Conservation (phyloP, 1,140 invertebrate species). For the Calliopsis andreniformis region DNA sequence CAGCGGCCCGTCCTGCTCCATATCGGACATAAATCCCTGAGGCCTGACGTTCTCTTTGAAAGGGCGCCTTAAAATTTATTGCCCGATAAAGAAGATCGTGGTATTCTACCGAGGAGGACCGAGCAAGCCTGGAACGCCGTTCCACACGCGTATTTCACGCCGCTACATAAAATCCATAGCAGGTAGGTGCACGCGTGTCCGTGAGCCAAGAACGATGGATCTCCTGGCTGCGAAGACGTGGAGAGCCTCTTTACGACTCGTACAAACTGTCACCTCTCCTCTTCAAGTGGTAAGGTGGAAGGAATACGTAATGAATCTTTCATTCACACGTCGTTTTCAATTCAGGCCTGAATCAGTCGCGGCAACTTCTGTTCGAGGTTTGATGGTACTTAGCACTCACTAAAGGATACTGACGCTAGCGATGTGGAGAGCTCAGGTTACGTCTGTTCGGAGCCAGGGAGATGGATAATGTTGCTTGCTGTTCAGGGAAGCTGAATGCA, state of each 20-base stretch:
- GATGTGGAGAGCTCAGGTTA: too few species aligned
- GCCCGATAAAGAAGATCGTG: conserved; percentile 26
- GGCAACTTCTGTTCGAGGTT: too few species aligned
- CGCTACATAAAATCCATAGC: conserved; percentile 21
- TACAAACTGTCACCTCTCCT: neutral
- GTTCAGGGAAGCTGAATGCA: too few species aligned
- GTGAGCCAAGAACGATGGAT: neutral
- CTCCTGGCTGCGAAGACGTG: neutral
- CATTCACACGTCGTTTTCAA: neutral
- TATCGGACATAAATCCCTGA: conserved; percentile 21
- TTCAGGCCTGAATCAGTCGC: neutral
- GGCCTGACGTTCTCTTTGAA: conserved; percentile 1
- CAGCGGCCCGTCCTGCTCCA: neutral
- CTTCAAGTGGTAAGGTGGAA: neutral
- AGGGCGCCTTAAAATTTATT: conserved; percentile 28
- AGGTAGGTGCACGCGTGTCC: neutral
- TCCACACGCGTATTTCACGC: conserved; percentile 6
- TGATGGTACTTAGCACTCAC: too few species aligned
- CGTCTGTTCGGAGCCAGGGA: too few species aligned
- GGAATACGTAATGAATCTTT: neutral
- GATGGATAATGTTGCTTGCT: too few species aligned
- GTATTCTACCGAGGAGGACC: neutral
- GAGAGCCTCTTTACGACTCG: neutral
- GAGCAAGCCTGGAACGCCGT: neutral
- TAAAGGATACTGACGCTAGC: too few species aligned